phyloP scores from a whole-genome alignment of 2,113 vertebrate genomes.

The Periophthalmus modestus region DNA sequence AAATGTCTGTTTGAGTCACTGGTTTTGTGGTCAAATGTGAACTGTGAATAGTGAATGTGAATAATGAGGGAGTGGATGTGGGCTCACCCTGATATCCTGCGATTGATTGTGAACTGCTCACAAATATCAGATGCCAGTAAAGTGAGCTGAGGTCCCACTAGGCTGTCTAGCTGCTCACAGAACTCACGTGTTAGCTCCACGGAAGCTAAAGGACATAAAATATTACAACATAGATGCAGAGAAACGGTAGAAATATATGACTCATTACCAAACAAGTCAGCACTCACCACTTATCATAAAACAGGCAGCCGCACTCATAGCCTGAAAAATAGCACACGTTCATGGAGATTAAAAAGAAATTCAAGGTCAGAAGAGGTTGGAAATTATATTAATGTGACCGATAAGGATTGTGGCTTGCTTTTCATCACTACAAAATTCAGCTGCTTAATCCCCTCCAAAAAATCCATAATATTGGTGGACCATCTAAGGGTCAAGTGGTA shows the following conservation, averaged over 20 bases:
- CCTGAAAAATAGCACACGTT: slow-evolving; percentile 75
- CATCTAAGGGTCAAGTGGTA: slow-evolving; percentile 33
- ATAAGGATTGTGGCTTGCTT: neutral
- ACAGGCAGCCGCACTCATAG: slow-evolving; percentile 97
- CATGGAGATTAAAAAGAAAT: slow-evolving; percentile 28
- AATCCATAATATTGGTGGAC: slow-evolving; percentile 36
- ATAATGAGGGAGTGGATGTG: neutral
- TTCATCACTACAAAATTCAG: slow-evolving; percentile 57
- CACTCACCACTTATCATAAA: slow-evolving; percentile 95
- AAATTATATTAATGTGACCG: slow-evolving; percentile 40
- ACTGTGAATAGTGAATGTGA: neutral
- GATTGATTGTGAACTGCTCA: slow-evolving; percentile 97
- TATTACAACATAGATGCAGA: neutral
- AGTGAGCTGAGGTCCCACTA: slow-evolving; percentile 97
- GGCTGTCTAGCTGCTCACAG: slow-evolving; percentile 89
- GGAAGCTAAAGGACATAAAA: slow-evolving; percentile 69
- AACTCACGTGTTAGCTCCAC: slow-evolving; percentile 88
- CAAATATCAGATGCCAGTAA: slow-evolving; percentile 96
- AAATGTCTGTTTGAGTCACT: neutral
- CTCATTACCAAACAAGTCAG: neutral
- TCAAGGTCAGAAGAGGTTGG: slow-evolving; percentile 34
- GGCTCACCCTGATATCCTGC: slow-evolving; percentile 89
- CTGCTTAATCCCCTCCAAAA: slow-evolving; percentile 45
- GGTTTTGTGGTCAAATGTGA: neutral
- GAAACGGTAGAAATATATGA: neutral